phyloP scores from a whole-genome alignment of 2,797 vertebrate species.

The Margarornis squamiger region DNA sequence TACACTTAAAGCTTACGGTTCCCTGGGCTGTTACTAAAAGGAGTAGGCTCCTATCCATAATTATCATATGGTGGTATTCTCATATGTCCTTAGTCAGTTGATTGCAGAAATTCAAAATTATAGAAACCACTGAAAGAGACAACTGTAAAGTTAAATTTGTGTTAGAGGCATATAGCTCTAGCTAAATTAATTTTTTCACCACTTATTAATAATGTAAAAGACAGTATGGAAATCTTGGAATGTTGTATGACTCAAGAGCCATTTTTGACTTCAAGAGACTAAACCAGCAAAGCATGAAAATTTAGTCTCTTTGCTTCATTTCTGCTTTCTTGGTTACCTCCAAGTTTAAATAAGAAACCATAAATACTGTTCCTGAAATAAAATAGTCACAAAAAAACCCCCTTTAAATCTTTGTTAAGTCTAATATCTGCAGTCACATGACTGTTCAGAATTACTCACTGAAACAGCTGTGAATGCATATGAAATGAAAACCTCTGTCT shows the following conservation, averaged over 20 bases:
- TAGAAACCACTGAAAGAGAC: background rate
- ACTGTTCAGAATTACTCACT: constrained; percentile 32
- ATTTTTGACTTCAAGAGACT: constrained; percentile 9
- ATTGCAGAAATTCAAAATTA: background rate
- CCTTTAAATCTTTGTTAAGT: constrained; percentile 14
- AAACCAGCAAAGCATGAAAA: constrained; percentile 22
- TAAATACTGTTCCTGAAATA: constrained; percentile 37
- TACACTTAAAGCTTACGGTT: background rate
- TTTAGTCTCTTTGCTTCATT: background rate
- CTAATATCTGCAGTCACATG: constrained; percentile 23
- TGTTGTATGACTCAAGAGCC: background rate
- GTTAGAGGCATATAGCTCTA: background rate
- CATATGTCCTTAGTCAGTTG: background rate
- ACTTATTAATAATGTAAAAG: background rate
- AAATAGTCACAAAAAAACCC: background rate
- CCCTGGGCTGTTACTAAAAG: background rate
- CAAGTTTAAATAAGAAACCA: constrained; percentile 36
- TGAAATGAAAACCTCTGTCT: background rate
- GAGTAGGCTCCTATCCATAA: background rate
- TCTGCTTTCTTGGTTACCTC: constrained; percentile 12
- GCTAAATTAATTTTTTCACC: background rate
- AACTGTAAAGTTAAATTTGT: constrained; percentile 1
- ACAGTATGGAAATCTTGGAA: background rate
- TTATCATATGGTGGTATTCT: background rate
- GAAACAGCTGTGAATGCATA: constrained; percentile 16